Percentiles rank a stretch among this genome's conserved stretches.
Conservation (phyloP, 2,113 vertebrate species). For the Conger conger region DNA sequence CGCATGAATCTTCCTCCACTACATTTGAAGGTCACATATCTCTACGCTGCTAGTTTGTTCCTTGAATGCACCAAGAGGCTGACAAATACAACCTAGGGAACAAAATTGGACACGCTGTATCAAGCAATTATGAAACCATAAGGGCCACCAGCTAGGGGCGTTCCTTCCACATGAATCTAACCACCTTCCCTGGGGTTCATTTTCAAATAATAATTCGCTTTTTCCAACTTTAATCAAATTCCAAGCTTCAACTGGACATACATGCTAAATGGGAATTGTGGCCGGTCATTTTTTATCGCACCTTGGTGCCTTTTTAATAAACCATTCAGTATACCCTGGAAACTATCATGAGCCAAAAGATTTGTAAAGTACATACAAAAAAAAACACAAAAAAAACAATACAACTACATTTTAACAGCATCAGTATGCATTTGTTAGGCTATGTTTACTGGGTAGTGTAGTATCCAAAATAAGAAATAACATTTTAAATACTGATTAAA, state of each 20-base stretch:
- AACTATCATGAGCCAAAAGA: background rate
- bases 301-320: background rate
- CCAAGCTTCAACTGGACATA: background rate
- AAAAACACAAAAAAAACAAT: background rate
- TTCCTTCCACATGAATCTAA: background rate
- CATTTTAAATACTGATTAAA: too few species aligned
- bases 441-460: too few species aligned
- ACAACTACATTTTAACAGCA: background rate
- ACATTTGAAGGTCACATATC: background rate
- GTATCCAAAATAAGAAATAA: too few species aligned
- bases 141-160: background rate
- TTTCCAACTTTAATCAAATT: background rate
- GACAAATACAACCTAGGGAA: background rate
- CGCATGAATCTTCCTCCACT: background rate
- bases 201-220: background rate
- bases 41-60: background rate
- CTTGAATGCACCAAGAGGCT: background rate
- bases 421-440: too few species aligned
- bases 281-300: background rate
- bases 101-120: background rate
- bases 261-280: background rate
- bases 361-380: background rate
- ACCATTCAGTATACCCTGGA: background rate
- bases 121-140: background rate
- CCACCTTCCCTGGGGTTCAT: background rate